Conservation (phyloP, 2,797 vertebrate species). For the Pogonophryne albipinna region DNA sequence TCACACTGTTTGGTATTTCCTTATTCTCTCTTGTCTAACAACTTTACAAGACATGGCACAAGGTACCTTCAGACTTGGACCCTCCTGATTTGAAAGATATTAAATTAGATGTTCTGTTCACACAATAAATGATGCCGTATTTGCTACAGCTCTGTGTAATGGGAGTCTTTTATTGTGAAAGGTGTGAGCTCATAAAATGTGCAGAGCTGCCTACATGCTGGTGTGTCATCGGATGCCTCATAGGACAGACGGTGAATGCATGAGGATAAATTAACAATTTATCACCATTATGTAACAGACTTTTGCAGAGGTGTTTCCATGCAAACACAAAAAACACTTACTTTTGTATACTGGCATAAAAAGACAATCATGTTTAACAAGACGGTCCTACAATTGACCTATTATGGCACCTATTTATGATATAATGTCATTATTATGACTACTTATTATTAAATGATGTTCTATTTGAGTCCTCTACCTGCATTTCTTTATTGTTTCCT, state of each 20-base stretch:
- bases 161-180: conserved; percentile 1
- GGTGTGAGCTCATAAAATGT: not conserved
- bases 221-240: conserved; percentile 66
- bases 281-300: conserved; percentile 59
- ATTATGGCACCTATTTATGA: no score
- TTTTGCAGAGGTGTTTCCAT: conserved; percentile 26
- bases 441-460: no score
- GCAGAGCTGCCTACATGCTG: conserved; percentile 49
- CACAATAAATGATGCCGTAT: not conserved
- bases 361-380: no score
- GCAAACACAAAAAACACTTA: conserved; percentile 21
- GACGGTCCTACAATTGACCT: no score
- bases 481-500: no score
- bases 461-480: no score
- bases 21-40: no score
- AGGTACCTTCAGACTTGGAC: no score
- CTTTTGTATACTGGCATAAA: not conserved
- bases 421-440: no score
- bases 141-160: not conserved
- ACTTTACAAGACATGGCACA: no score
- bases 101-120: no score
- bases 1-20: not conserved
- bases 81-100: no score
- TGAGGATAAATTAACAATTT: conserved; percentile 63
- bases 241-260: conserved; percentile 56